Conservation (phyloP, 2,888 invertebrate species). For the Diachrysia chrysitis region DNA sequence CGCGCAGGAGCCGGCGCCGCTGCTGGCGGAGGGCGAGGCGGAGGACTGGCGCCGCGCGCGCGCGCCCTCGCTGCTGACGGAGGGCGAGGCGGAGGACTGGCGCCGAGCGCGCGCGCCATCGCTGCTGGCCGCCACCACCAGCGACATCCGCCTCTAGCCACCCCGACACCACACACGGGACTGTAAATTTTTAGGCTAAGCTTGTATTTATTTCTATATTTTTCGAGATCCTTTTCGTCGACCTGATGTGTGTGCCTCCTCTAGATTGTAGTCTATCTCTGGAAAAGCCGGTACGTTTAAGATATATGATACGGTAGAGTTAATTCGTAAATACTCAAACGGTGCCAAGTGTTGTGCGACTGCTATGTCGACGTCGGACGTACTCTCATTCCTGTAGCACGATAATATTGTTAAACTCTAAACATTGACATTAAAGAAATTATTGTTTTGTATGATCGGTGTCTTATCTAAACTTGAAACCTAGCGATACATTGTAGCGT, state of each 20-base stretch:
- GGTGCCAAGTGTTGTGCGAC: constrained; percentile 75
- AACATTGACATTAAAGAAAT: constrained; percentile 64
- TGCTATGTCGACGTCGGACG: constrained; percentile 67
- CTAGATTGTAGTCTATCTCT: constrained; percentile 71
- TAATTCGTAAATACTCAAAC: constrained; percentile 85
- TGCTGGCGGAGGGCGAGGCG: constrained; percentile 21
- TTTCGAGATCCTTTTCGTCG: constrained; percentile 80
- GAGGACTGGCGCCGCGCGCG: constrained; percentile 59
- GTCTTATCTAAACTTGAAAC: constrained; percentile 69
- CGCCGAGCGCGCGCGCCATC: constrained; percentile 61
- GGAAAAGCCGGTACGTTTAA: constrained; percentile 72
- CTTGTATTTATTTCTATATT: constrained; percentile 81
- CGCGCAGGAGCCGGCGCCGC: too few relatives aligned
- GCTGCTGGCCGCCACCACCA: constrained; percentile 74
- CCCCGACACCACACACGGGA: constrained; percentile 22
- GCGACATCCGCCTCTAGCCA: constrained; percentile 78
- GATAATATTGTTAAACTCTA: constrained; percentile 74
- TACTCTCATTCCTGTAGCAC: constrained; percentile 85
- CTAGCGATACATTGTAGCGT: constrained; percentile 72
- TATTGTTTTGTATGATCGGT: constrained; percentile 53
- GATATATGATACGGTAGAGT: constrained; percentile 62
- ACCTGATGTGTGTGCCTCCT: constrained; percentile 83
- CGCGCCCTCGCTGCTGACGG: constrained; percentile 56
- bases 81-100: constrained; percentile 45
- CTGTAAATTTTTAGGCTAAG: constrained; percentile 61